Evolutionary conservation across 2,888 invertebrate genomes (phyloP), one percentile per base, ranked within the genome.

Genomic region (Cordylochernes scorpioides): DNA sequence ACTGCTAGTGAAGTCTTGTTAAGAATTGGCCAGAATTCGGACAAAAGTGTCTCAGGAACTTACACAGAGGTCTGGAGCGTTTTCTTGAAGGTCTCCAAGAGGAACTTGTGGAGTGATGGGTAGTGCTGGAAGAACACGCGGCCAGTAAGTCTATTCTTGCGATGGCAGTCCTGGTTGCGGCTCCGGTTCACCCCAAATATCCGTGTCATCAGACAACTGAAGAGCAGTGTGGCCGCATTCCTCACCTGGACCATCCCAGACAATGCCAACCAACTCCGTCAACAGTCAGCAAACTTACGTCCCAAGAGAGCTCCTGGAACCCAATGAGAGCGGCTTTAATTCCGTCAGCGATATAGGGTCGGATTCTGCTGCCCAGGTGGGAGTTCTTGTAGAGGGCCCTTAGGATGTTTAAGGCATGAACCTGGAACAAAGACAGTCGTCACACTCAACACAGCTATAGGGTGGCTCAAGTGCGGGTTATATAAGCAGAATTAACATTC

Each of bases 321-420:
- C 75, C 74, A 9, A 54, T 52, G 15, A 86, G 60, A 3, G 82
- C 71, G 4, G 66, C 61, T 40, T 64, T 57, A 1, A 84, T 57
- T 12, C 69, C 75, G 22, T 61, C 60, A 0, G 64, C 66, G 7
- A 75, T 63, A 51, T 66, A 72, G 3, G 64, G 60, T 24, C 62
- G 59, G 1, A 73, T 65, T 33, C 63, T 54, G 36, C 75, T 74
- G 9, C 68, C 68, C 22, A 91, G 58, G 39, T 67, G 62, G 3
- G 73, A 63, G 51, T 74, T 70, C 18, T 73, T 63, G 48, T 67
- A 73, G 22, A 91, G 51, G 1, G 74, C 69, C 39, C 84, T 61
- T 40, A 88, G 55, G 30, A 84, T 71, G 52, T 91, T 86, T 43
- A 78, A 52, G n/a, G 73, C 65, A 53, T 86, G 88, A 17, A 70